Base-by-base conservation (phyloP, 2,888 invertebrate genomes). In the Drosophila kambysellisi region DNA sequence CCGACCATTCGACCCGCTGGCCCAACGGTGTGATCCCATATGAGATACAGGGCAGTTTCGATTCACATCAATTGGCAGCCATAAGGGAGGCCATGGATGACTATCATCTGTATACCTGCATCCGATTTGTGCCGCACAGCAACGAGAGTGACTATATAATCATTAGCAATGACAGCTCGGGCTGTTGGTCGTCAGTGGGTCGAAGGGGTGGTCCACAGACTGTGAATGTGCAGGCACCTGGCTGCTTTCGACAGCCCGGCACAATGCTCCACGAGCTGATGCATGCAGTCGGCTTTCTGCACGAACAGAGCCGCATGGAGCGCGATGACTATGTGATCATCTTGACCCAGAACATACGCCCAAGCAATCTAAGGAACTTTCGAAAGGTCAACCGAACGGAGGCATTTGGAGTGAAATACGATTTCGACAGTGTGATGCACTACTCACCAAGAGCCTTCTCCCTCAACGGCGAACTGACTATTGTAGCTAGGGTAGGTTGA, bases 131-230 rank as follows among this genome's bases (percentile, higher is more conserved):
- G 12, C 95, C 95, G 0, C 94, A 95, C 85, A 94, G 92, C 0
- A 93, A 94, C 0, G 95, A 97, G 88, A 86, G 76, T 0, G 96
- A 97, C 91, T 97, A 96, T 91, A 92, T 97, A 48, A 93, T 94
- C 9, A 95, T 97, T 65, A 94, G 94, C 35, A 95, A 95, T 79
- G 94, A 94, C 9, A 94, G 94, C 61, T 95, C 96, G 0, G 97
- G 97, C 1, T 97, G 97, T 89, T 97, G 97, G 97, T 96, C 97
- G 4, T 95, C 95, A 68, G 96, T 97, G 0, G 97, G 97, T 0
- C 94, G 95, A 29, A 94, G 95, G 30, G 96, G 96, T 86, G 94
- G 94, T 3, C 88, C 85, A 62, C 94, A 94, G 86, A 95, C 95
- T 74, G 94, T 97, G 6, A 97, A 97, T 92, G 94, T 97, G 7